A percentile compares a stretch with the other conserved stretches of the same genome.
These are phyloP conservation scores for Agelaius phoeniceus DNA, from an alignment of 2,113 vertebrate genomes.

Conservation along the genomic window DNA sequence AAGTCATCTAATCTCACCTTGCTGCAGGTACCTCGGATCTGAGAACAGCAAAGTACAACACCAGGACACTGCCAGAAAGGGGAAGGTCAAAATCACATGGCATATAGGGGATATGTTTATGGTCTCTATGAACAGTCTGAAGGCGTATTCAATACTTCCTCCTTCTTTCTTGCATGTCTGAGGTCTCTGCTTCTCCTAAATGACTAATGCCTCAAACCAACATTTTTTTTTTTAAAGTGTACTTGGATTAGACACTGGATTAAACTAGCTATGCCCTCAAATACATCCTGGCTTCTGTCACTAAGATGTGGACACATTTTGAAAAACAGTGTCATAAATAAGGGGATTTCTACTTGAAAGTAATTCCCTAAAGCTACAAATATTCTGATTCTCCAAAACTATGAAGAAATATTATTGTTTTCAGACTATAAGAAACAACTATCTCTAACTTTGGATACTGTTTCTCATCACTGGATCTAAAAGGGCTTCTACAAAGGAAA, in stretches of 20 bases:
- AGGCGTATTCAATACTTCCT: neutral
- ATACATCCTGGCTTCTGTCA: neutral
- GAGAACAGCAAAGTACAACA: neutral
- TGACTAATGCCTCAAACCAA: accelerated
- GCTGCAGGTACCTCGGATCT: accelerated
- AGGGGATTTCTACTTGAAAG: neutral
- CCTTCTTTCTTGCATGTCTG: neutral
- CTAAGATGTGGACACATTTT: neutral
- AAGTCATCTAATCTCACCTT: neutral
- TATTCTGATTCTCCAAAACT: neutral
- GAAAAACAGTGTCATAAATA: neutral
- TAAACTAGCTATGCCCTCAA: neutral
- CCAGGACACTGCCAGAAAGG: neutral
- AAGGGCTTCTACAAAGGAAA: neutral
- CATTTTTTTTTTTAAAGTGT: accelerated
- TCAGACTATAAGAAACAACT: neutral
- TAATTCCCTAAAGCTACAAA: neutral
- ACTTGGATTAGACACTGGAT: neutral
- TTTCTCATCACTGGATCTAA: neutral
- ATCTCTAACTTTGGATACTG: neutral
- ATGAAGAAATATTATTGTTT: neutral
- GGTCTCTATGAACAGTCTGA: neutral
- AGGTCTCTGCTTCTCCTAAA: neutral
- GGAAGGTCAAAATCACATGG: neutral
- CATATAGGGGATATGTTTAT: neutral